phyloP scores from a whole-genome alignment of 2,797 vertebrate species.

The Manis crassicaudata region DNA sequence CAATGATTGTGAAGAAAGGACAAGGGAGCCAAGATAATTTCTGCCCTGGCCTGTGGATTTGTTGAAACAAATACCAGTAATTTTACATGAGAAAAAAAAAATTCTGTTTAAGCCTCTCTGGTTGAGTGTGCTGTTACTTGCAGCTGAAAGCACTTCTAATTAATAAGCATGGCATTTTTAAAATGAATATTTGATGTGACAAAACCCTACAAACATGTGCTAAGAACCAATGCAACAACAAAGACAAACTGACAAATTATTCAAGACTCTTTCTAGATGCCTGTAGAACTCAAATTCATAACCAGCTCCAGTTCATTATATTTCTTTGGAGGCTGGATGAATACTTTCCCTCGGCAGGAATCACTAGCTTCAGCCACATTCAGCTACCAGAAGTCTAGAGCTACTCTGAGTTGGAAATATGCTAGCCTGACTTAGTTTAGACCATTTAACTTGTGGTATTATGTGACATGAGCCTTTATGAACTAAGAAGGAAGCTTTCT shows the following conservation, averaged over 20 bases:
- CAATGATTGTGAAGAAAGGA: background rate
- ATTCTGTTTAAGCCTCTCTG: background rate
- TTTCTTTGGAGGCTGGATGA: background rate
- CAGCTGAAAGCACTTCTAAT: background rate
- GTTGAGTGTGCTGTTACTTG: background rate
- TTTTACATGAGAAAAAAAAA: conserved; percentile 2
- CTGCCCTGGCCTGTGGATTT: background rate
- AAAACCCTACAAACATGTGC: background rate
- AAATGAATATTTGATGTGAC: background rate
- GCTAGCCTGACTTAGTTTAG: background rate
- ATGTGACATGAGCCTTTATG: background rate
- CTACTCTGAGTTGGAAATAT: background rate
- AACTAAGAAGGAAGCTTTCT: background rate
- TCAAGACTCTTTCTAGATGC: background rate
- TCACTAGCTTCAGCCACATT: background rate
- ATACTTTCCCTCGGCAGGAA: background rate
- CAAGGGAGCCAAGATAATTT: background rate
- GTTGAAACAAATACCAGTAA: conserved; percentile 9
- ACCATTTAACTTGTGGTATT: background rate
- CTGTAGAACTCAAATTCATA: background rate
- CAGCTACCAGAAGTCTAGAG: background rate
- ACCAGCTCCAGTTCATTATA: background rate
- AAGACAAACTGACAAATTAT: background rate
- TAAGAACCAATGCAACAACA: background rate
- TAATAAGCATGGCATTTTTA: conserved; percentile 21